Evolutionary conservation across 1,140 invertebrate species (phyloP), one percentile per base, ranked within the genome.

Genomic region (Brachionus rubens): DNA sequence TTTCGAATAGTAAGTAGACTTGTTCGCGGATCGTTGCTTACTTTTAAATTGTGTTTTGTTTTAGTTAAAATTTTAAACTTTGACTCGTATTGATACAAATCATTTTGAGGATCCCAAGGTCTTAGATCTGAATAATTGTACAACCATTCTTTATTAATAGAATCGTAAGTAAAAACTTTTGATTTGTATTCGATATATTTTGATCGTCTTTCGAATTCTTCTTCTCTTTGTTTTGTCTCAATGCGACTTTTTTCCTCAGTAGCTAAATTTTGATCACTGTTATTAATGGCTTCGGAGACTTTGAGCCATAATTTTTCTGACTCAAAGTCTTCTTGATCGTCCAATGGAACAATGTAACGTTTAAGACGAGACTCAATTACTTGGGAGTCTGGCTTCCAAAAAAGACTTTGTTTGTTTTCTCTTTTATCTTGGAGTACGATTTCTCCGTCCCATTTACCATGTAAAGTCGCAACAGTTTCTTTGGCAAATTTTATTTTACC

Each of bases 401-500:
- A 88, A 21, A 90, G 78, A 48, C 85, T 85, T 80, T 90, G 88
- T 78, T 92, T 90, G 89, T 91, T 81, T 5, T 41, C 47, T 6
- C 12, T 33, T 40, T 68, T 72, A 40, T 70, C 41, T 28, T 47
- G 28, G 3, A 70, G 5, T 14, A 54, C 87, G 75, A 95, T 92
- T 80, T 89, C 88, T 62, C 90, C 89, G 85, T 97, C 94, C 94
- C 94, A 97, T 81, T 94, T 91, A 0, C 94, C 94, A 10, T 91
- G 90, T 26, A 96, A 85, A 1, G 88, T 90, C 6, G 91, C 91
- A 26, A 96, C 80, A 0, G 92, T 93, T 80, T 96, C 93, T 80
- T 92, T 91, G 4, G 92, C 92, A 24, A 93, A 85, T 80, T 91
- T 91, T 54, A 97, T 90, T 79, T 91, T 89, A 6, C 94, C 94